Percentiles rank a stretch among this genome's conserved stretches.
Conservation (phyloP, 2,113 vertebrate genomes). For the Macaca mulatta region DNA sequence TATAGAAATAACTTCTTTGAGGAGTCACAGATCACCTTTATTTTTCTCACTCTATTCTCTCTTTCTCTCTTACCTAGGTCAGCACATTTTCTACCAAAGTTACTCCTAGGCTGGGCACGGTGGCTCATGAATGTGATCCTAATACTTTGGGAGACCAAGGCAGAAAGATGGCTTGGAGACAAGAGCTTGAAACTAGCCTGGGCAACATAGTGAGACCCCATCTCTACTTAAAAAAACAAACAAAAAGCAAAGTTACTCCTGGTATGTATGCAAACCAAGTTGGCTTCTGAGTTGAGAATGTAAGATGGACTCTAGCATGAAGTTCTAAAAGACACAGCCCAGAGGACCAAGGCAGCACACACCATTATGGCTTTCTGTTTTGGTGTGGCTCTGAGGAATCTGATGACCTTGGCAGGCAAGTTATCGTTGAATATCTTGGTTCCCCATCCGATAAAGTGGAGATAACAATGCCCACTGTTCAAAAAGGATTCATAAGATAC, state of each 20-base stretch:
- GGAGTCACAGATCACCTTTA: neutral
- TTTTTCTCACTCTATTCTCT: no score
- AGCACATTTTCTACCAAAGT: no score
- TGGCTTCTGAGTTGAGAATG: neutral
- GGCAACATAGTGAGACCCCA: no score
- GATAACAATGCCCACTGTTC: neutral
- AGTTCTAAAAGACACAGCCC: neutral
- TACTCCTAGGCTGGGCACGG: no score
- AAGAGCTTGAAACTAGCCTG: no score
- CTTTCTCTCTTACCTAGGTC: no score
- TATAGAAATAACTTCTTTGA: neutral
- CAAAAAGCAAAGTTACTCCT: neutral
- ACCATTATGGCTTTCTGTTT: neutral
- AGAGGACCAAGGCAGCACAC: neutral
- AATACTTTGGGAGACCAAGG: no score
- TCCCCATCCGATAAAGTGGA: neutral
- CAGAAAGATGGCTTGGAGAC: no score
- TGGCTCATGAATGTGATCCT: no score
- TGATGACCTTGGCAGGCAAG: neutral
- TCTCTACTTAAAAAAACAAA: no score
- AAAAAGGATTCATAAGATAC: neutral
- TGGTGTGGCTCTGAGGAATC: neutral
- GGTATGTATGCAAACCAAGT: neutral
- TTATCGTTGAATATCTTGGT: neutral
- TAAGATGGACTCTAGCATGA: neutral